Conservation (phyloP, 2,888 invertebrate species). For the Xestia xanthographa region DNA sequence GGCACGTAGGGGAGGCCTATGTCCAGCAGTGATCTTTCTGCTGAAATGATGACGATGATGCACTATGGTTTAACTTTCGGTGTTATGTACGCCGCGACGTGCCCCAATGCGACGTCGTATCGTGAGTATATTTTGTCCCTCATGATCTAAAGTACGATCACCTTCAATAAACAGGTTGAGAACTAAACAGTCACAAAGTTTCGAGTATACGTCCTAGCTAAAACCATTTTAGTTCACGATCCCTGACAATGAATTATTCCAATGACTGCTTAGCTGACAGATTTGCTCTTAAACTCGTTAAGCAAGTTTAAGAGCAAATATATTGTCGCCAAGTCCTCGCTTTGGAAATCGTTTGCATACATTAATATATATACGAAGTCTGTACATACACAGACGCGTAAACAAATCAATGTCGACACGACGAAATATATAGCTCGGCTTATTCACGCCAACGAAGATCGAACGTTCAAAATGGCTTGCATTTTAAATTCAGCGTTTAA, state of each 20-base stretch:
- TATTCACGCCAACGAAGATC: conserved; percentile 17
- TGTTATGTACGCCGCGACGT: too few relatives aligned
- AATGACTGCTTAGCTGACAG: neutral
- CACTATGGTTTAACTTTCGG: too few relatives aligned
- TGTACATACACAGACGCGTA: neutral
- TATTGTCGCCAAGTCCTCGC: conserved; percentile 5
- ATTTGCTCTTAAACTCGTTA: neutral
- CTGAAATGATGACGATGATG: too few relatives aligned
- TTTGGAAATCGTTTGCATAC: neutral
- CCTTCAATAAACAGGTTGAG: neutral
- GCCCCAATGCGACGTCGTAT: too few relatives aligned
- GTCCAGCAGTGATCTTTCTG: too few relatives aligned
- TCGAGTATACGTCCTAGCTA: neutral
- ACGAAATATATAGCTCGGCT: conserved; percentile 31
- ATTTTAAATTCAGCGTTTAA: conserved; percentile 16
- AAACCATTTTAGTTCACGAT: neutral
- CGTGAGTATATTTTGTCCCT: too few relatives aligned
- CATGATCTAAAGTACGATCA: neutral
- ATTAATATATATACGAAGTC: neutral
- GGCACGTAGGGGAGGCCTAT: too few relatives aligned
- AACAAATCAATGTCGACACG: conserved; percentile 33
- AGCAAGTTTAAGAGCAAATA: neutral
- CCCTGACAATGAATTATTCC: neutral
- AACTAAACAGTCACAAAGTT: neutral
- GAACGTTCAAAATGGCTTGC: conserved; percentile 5